Evolutionary conservation across 2,888 invertebrate species (phyloP), one percentile per base, ranked within the genome.

Genomic region (Synergus japonicus): DNA sequence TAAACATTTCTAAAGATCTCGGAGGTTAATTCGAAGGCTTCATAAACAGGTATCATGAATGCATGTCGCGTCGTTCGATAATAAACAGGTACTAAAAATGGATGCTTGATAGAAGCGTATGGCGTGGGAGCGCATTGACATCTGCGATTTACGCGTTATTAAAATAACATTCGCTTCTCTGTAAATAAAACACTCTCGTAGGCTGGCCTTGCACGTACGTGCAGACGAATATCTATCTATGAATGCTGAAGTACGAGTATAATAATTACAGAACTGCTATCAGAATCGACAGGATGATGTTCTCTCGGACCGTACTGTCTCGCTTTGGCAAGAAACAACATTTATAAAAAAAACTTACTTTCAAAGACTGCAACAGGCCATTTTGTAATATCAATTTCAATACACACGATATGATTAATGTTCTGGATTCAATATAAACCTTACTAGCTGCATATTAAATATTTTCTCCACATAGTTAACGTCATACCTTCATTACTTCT

Each of bases 41-140:
- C 8, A 22, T 41, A 65, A 41, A 43, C 43, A 37, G 13, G 22
- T 60, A 60, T 22, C 22, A 22, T 22, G 4, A 60, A 69, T 46
- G 46, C 69, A 49, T 49, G 15, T 73, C 69, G 13, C 15, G 49
- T 73, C 49, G 69, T 46, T 69, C 54, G n/a, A 13, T 54, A 73
- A 54, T 54, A 73, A 73, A 54, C 73, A 54, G 54, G 37, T 41
- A 73, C 54, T 73, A 73, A 73, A 49, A 73, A 73, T 58, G 54
- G 54, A 22, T 13, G 63, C 22, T 29, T 63, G 7, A 63, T 29
- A 29, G 9, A 63, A 63, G 63, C 37, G 4, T 4, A n/a, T 46
- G 22, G 49, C 69, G 69, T 73, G 69, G 49, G 37, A 73, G 49
- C n/a, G 54, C 49, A 73, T 73, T 54, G 69, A 73, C 69, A 73